phyloP scores from a whole-genome alignment of 2,797 vertebrate species.

The Macropodus opercularis region DNA sequence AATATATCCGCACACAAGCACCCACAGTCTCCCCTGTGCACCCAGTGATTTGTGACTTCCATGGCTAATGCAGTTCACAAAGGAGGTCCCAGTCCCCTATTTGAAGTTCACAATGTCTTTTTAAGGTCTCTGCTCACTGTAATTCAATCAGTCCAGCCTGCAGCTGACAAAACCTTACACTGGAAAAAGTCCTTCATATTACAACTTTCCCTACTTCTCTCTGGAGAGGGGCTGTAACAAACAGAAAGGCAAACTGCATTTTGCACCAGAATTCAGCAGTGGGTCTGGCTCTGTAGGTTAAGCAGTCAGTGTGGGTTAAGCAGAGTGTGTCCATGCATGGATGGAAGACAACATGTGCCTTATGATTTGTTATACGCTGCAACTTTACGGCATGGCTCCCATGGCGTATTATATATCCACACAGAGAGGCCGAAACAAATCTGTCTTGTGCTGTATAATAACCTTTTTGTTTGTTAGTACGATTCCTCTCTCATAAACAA shows the following conservation, averaged over 20 bases:
- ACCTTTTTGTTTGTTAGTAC: conserved; percentile 44
- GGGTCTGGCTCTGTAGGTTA: conserved; percentile 39
- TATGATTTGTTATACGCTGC: conserved; percentile 44
- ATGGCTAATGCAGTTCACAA: conserved; percentile 71
- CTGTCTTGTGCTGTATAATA: conserved; percentile 26
- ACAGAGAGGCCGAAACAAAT: conserved; percentile 25
- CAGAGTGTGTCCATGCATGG: conserved; percentile 19
- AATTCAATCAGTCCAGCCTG: conserved; percentile 60
- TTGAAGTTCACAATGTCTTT: conserved; percentile 58
- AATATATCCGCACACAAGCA: conserved; percentile 57
- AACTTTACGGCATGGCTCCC: conserved; percentile 36
- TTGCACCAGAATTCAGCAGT: conserved; percentile 49
- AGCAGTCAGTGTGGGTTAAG: conserved; percentile 12
- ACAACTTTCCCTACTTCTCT: conserved; percentile 23
- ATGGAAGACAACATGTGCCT: conserved; percentile 22
- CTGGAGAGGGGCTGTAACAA: conserved; percentile 25
- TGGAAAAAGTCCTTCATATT: conserved; percentile 54
- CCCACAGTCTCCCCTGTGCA: conserved; percentile 35
- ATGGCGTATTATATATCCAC: conserved; percentile 31
- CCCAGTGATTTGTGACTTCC: conserved; percentile 72
- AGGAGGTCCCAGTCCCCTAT: conserved; percentile 61
- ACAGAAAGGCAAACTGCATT: conserved; percentile 47
- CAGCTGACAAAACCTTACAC: conserved; percentile 63
- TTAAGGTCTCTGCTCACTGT: conserved; percentile 59
- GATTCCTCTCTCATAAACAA: conserved; percentile 29